Evolutionary conservation across 2,797 vertebrate genomes (phyloP).

Genomic region (Helarctos malayanus): DNA sequence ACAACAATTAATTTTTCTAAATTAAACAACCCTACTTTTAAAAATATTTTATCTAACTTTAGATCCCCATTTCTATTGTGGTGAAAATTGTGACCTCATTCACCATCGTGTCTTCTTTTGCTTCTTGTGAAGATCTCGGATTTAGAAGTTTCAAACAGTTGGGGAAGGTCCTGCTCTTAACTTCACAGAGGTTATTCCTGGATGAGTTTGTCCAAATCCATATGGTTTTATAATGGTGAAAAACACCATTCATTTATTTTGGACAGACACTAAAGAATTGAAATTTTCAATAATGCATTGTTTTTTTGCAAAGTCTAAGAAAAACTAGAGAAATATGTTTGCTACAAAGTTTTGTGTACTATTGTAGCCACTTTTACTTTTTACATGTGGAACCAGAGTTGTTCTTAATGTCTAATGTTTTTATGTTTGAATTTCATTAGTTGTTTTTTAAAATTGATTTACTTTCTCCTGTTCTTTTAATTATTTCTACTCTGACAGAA

Average conservation of each 20-base stretch:
- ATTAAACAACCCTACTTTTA: background rate
- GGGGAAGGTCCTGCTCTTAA: background rate
- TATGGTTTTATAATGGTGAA: background rate
- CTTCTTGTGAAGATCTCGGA: background rate
- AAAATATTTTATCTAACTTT: background rate
- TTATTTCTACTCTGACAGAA: background rate
- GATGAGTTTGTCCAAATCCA: background rate
- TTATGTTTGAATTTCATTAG: background rate
- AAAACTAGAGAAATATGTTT: background rate
- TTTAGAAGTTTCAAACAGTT: background rate
- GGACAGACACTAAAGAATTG: background rate
- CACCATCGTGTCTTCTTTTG: background rate
- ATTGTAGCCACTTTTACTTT: background rate
- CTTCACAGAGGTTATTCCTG: background rate
- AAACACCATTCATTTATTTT: background rate
- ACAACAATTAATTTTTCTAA: background rate
- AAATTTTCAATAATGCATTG: background rate
- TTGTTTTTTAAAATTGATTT: background rate
- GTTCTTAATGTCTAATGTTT: background rate
- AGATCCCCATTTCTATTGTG: background rate
- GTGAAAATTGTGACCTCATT: background rate
- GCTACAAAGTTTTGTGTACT: background rate
- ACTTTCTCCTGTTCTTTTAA: background rate
- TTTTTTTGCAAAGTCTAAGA: background rate
- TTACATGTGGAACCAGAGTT: background rate